A percentile compares a stretch with the other conserved stretches of the same genome.
Conservation (phyloP, 2,888 invertebrate genomes). For the Syritta pipiens region DNA sequence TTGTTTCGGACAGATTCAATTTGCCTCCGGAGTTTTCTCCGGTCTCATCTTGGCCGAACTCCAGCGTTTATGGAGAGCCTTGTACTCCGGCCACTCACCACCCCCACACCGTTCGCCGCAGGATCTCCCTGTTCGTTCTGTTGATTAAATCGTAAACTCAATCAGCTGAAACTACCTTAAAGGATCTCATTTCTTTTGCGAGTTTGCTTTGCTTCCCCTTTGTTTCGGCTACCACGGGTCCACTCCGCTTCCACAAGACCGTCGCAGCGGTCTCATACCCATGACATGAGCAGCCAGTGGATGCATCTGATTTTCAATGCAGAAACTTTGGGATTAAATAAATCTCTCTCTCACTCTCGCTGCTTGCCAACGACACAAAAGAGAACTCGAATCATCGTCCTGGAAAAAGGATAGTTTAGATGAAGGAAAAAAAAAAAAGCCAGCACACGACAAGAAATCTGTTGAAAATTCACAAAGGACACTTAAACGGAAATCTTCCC, state of each 20-base stretch:
- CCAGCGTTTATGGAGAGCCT: slow-evolving; percentile 4
- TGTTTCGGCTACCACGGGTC: not conserved
- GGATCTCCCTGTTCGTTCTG: slow-evolving; percentile 1
- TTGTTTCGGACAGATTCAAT: slow-evolving; percentile 54
- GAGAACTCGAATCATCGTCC: not conserved
- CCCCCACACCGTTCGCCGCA: not conserved
- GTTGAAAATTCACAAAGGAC: slow-evolving; percentile 13
- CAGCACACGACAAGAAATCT: not conserved
- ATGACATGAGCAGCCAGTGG: slow-evolving; percentile 8
- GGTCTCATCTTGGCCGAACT: slow-evolving; percentile 36
- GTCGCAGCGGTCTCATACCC: not conserved
- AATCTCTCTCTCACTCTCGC: not conserved
- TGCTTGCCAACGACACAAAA: not conserved
- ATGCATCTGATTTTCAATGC: slow-evolving; percentile 55
- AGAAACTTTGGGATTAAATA: slow-evolving; percentile 33
- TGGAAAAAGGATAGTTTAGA: not conserved
- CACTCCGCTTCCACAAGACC: not conserved
- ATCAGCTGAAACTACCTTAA: slow-evolving; percentile 34
- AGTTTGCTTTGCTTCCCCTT: not conserved
- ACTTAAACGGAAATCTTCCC: not conserved
- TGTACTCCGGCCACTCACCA: not conserved
- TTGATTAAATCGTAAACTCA: slow-evolving; percentile 57
- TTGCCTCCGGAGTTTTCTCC: slow-evolving; percentile 9
- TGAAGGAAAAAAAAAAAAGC: not conserved
- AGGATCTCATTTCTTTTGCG: slow-evolving; percentile 20